Percentiles rank a stretch among this genome's conserved stretches.
Conservation (phyloP, 2,113 vertebrate species). For the Bagarius yarrelli region DNA sequence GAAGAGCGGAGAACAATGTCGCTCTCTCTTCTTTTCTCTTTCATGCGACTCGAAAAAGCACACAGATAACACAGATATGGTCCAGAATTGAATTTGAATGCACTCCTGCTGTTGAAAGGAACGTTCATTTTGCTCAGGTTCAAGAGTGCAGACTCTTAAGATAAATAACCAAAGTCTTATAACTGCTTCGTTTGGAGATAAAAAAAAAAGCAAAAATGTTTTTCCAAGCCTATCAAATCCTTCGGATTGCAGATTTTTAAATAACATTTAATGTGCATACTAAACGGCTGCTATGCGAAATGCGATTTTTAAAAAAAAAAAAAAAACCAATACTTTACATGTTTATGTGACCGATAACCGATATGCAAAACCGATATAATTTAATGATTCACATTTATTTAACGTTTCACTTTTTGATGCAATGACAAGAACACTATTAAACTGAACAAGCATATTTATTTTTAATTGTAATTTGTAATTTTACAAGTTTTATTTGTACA, state of each 20-base stretch:
- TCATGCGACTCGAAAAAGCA: conserved; percentile 2
- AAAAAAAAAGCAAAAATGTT: not conserved
- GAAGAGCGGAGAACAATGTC: conserved; percentile 1
- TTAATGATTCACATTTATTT: no score
- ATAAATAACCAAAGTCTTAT: not conserved
- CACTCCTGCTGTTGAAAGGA: conserved; percentile 38
- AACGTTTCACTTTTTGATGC: no score
- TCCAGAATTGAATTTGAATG: conserved; percentile 19
- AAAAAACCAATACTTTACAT: no score
- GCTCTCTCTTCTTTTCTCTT: not conserved
- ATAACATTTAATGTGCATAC: not conserved
- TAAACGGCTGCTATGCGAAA: not conserved
- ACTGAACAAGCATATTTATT: no score
- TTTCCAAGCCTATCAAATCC: not conserved
- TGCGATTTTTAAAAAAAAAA: no score
- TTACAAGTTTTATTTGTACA: no score
- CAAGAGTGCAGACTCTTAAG: not conserved
- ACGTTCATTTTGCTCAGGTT: conserved; percentile 38
- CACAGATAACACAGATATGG: not conserved
- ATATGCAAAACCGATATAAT: no score
- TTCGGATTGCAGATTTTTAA: not conserved
- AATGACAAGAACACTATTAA: no score
- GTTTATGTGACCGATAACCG: no score
- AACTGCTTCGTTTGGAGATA: not conserved
- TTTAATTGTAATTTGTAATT: no score